Evolutionary conservation across 92 coral and sea anemone genomes (phyloP).

Genomic region (Metridium senile): DNA sequence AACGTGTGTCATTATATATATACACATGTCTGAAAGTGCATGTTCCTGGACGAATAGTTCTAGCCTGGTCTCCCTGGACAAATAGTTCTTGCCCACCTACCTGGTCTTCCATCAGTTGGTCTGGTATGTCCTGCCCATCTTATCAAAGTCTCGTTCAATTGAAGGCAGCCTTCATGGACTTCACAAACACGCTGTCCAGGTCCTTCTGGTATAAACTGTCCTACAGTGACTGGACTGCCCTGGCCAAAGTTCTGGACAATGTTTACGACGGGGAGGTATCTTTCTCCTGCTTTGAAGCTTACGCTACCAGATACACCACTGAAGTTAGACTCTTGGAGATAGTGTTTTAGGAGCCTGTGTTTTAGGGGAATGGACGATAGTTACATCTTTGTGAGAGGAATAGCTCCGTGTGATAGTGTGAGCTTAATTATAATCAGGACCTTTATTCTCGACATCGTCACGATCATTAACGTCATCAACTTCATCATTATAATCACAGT

Average conservation of each 20-base stretch:
- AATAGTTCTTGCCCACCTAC: no score
- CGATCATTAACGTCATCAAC: no score
- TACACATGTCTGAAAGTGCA: no score
- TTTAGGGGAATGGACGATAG: not conserved
- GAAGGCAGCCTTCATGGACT: conserved; percentile 48
- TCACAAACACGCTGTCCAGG: conserved; percentile 35
- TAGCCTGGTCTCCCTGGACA: no score
- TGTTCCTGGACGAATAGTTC: no score
- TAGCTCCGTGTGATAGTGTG: no score
- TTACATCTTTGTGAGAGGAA: no score
- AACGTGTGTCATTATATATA: no score
- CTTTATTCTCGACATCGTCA: no score
- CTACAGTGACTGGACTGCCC: conserved; percentile 47
- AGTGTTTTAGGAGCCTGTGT: conserved; percentile 53
- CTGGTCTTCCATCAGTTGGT: conserved; percentile 76
- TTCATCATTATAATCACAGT: no score
- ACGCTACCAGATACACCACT: conserved; percentile 83
- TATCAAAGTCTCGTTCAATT: conserved; percentile 58
- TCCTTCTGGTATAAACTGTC: conserved; percentile 62
- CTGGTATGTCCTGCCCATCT: conserved; percentile 58
- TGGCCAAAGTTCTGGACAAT: conserved; percentile 59
- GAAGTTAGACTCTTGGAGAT: conserved; percentile 69
- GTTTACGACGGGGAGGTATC: conserved; percentile 68
- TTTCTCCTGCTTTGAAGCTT: conserved; percentile 67
- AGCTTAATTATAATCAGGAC: no score